Conservation (phyloP, 2,113 vertebrate species). For the Mystacornis crossleyi region DNA sequence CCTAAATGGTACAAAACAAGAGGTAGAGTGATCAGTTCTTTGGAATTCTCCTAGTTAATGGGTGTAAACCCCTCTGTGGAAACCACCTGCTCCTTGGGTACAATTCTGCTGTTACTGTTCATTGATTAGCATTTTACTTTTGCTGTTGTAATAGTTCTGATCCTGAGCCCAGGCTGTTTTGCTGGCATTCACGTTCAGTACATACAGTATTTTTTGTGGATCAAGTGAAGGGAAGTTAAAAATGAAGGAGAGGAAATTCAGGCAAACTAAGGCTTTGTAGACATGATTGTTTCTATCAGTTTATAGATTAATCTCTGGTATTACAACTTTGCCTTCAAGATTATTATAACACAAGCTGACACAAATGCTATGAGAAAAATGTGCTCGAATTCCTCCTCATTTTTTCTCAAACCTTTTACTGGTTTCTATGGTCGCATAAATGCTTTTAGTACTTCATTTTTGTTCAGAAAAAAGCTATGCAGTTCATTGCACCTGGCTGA, state of each 20-base stretch:
- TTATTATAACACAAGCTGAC: neutral
- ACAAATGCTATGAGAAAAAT: neutral
- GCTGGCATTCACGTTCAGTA: neutral
- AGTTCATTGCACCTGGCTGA: neutral
- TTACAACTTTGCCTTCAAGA: neutral
- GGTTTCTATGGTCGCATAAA: neutral
- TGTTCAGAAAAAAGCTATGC: neutral
- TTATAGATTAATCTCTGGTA: neutral
- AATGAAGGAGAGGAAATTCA: neutral
- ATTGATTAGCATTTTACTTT: neutral
- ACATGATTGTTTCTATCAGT: neutral
- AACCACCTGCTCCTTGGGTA: neutral
- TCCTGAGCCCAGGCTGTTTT: neutral
- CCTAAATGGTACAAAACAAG: conserved; percentile 78
- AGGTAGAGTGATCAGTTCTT: conserved; percentile 76
- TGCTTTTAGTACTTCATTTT: neutral
- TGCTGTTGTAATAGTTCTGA: neutral
- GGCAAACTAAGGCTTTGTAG: neutral
- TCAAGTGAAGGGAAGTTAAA: neutral
- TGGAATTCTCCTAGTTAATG: neutral
- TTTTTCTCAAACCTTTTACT: neutral
- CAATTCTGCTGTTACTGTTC: neutral
- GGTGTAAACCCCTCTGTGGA: neutral
- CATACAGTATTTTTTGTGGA: neutral
- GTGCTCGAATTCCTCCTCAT: neutral